A percentile compares a stretch with the other conserved stretches of the same genome.
These are phyloP conservation scores for Morone chrysops DNA, from an alignment of 2,113 vertebrate species.

Conservation along the genomic window DNA sequence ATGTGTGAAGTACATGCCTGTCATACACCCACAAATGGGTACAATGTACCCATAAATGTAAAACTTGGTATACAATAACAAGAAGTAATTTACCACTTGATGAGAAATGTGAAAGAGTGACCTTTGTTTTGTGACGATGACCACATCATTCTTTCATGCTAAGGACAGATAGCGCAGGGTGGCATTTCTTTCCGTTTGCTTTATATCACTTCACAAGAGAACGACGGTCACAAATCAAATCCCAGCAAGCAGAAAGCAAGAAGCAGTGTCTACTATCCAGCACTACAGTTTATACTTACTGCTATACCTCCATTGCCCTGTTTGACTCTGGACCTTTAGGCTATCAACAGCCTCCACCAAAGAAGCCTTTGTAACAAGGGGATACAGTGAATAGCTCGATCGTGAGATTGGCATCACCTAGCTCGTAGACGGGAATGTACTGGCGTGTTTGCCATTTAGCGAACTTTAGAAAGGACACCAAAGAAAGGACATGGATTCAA, in stretches of 20 bases:
- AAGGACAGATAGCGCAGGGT: background rate
- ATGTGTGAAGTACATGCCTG: slow-evolving; percentile 48
- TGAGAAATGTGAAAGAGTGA: slow-evolving; percentile 30
- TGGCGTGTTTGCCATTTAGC: slow-evolving; percentile 71
- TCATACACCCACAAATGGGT: slow-evolving; percentile 2
- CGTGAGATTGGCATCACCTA: slow-evolving; percentile 70
- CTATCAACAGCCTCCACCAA: slow-evolving; percentile 8
- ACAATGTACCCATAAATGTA: slow-evolving; percentile 23
- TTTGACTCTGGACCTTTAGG: slow-evolving; percentile 38
- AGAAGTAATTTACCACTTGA: background rate
- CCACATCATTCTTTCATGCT: slow-evolving; percentile 16
- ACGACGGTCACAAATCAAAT: background rate
- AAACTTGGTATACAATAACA: background rate
- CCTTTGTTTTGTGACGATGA: slow-evolving; percentile 52
- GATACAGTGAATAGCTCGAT: slow-evolving; percentile 28
- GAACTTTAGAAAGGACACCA: slow-evolving; percentile 75
- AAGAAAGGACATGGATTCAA: slow-evolving; percentile 71
- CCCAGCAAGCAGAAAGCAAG: background rate
- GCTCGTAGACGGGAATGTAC: slow-evolving; percentile 32
- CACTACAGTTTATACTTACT: background rate
- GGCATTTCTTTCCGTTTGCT: slow-evolving; percentile 8
- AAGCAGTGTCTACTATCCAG: background rate
- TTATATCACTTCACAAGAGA: slow-evolving; percentile 3
- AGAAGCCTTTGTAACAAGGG: slow-evolving; percentile 23
- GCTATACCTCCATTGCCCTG: background rate